Conservation (phyloP, 2,113 vertebrate species). For the human (Homo sapiens) region DNA sequence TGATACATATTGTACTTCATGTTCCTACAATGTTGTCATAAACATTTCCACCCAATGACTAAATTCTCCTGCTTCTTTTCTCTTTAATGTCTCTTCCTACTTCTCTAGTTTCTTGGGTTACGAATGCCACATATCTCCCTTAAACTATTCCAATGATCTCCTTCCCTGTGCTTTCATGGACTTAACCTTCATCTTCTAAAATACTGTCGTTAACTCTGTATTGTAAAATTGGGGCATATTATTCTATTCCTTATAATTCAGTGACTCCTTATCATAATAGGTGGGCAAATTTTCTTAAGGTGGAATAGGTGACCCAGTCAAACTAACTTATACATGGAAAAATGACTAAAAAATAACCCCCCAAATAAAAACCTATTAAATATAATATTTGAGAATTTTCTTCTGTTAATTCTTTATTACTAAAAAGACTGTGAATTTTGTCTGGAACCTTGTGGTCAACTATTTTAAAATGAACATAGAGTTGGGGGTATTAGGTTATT, state of each 20-base stretch:
- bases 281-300: neutral
- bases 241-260: neutral
- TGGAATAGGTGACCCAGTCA: neutral
- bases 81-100: neutral
- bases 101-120: neutral
- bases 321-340: neutral
- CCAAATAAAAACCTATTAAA: slow-evolving; percentile 42
- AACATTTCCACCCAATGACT: neutral
- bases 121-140: neutral
- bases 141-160: neutral
- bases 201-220: neutral
- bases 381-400: slow-evolving; percentile 31
- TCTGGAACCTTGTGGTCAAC: neutral
- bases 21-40: neutral
- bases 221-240: neutral
- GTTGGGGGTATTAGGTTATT: neutral
- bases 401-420: neutral
- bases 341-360: neutral
- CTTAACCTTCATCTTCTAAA: neutral
- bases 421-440: neutral
- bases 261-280: neutral
- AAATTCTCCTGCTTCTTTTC: neutral
- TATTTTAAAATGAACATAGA: neutral
- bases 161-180: neutral
- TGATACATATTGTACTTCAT: neutral